Evolutionary conservation across 2,888 invertebrate species (phyloP), one percentile per base, ranked within the genome.

Genomic region (Lasioglossum morio): DNA sequence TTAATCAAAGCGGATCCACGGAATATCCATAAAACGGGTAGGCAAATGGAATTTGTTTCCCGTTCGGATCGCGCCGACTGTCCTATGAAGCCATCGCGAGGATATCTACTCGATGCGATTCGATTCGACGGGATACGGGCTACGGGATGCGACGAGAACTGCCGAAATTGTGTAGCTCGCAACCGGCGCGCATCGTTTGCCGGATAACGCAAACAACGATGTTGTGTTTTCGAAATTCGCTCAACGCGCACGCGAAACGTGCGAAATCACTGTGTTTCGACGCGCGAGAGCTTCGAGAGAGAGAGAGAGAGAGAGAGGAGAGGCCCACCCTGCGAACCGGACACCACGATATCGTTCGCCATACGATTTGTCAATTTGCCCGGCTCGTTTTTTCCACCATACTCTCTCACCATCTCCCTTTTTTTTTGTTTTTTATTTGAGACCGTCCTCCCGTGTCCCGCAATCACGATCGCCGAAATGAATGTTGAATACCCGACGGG

Each of bases 161-260:
- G 5, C 60, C 27, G 1, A 27, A 60, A 60, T 27, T 4, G 60
- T 27, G 27, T 14, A 60, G 4, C 14, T 27, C 60, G 60, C 14
- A 27, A 27, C 60, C 60, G 60, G 5, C 14, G 27, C 60, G 27
- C 60, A 60, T 60, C 60, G 60, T 27, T 60, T 60, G 27, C 60
- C 60, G 69, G 46, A 37, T 69, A 79, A 69, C 73, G 70, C 53
- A 57, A 74, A 75, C 48, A 60, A 12, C 46, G 27, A 19, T 23
- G 74, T 43, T 69, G 69, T n/a, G 53, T 48, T 79, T 60, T 27
- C 73, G 43, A 74, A 70, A 53, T 74, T 74, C 57, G 37, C 37
- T 4, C 27, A 12, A 19, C 53, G 43, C 4, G 72, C 37, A 40
- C 19, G 75, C 60, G 60, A 63, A 75, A 60, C 53, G 70, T 46